These are phyloP conservation scores for Argyrosomus regius DNA, from an alignment of 2,797 vertebrate species.

Conservation along the genomic window DNA sequence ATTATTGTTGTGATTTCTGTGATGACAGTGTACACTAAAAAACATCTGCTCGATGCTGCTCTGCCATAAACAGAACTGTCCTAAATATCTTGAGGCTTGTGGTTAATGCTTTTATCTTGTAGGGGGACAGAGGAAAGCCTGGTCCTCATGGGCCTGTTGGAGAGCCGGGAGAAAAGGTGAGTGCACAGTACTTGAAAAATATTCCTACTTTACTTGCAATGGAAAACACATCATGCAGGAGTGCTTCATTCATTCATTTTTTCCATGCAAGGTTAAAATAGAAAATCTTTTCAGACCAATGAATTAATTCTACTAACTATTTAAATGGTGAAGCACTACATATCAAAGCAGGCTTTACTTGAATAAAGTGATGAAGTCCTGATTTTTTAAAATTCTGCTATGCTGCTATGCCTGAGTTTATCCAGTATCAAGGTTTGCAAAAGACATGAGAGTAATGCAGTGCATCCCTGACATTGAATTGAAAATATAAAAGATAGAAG, in stretches of 20 bases:
- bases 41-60: constrained; percentile 52
- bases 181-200: constrained; percentile 43
- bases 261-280: constrained; percentile 34
- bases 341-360: constrained; percentile 51
- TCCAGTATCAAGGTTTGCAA: constrained; percentile 43
- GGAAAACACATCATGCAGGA: constrained; percentile 35
- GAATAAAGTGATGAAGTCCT: constrained; percentile 59
- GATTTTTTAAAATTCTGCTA: constrained; percentile 40
- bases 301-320: constrained; percentile 47
- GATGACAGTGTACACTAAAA: constrained; percentile 43
- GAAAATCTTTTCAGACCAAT: constrained; percentile 44
- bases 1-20: constrained; percentile 58
- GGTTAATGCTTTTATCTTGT: constrained; percentile 68
- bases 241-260: constrained; percentile 30
- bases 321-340: constrained; percentile 38
- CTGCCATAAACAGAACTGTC: constrained; percentile 44
- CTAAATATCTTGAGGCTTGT: constrained; percentile 44
- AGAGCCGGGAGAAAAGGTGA: constrained; percentile 89
- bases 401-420: constrained; percentile 29
- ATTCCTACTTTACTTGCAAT: neutral
- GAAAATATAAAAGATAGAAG: constrained; percentile 61
- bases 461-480: constrained; percentile 47
- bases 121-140: constrained; percentile 91
- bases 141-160: constrained; percentile 87
- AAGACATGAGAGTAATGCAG: constrained; percentile 50